These are phyloP conservation scores for Sympetrum striolatum DNA, from an alignment of 2,888 invertebrate species.

Conservation along the genomic window DNA sequence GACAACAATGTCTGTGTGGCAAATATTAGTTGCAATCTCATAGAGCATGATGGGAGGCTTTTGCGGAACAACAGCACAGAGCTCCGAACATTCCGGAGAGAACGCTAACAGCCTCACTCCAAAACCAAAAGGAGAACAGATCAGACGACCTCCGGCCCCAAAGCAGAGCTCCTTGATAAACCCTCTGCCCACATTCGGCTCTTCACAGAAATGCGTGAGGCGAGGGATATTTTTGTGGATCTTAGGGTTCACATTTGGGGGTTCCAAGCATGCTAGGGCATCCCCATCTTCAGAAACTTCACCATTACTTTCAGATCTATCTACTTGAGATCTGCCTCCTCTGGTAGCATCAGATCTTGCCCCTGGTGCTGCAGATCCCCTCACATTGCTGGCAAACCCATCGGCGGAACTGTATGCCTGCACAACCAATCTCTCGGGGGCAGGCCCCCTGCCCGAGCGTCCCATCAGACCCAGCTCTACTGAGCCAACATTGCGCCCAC, in stretches of 20 bases:
- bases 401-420: neutral
- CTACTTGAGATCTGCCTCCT: neutral
- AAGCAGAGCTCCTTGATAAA: slow-evolving; percentile 93
- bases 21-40: slow-evolving; percentile 74
- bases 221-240: slow-evolving; percentile 77
- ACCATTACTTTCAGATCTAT: neutral
- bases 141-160: slow-evolving; percentile 86
- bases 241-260: slow-evolving; percentile 51
- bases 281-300: neutral
- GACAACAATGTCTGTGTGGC: slow-evolving; percentile 84
- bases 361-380: neutral
- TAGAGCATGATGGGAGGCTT: slow-evolving; percentile 62
- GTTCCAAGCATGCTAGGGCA: neutral
- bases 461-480: slow-evolving; percentile 25
- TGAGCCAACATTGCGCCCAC: slow-evolving; percentile 5
- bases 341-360: neutral
- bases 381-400: neutral
- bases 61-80: slow-evolving; percentile 72
- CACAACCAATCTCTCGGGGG: slow-evolving; percentile 12
- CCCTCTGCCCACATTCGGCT: slow-evolving; percentile 87
- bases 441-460: slow-evolving; percentile 1
- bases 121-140: slow-evolving; percentile 88
- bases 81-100: slow-evolving; percentile 76
- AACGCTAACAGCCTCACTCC: slow-evolving; percentile 87
- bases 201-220: slow-evolving; percentile 82